These are phyloP conservation scores for Macrophya alboannulata DNA, from an alignment of 2,888 invertebrate species.

Conservation along the genomic window DNA sequence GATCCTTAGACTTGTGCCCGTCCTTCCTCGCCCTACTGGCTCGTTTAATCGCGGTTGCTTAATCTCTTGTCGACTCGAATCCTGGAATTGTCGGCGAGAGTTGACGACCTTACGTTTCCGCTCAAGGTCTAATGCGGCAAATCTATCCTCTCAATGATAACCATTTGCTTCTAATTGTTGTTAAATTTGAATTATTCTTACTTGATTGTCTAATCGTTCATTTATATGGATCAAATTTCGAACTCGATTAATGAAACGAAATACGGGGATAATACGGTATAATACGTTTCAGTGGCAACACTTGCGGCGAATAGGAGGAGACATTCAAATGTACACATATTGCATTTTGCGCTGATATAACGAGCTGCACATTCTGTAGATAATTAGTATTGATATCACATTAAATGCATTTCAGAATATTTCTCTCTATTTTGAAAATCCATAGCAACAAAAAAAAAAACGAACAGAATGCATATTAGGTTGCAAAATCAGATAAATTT, in stretches of 20 bases:
- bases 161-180: conserved; percentile 30
- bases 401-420: not conserved
- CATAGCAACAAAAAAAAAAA: not conserved
- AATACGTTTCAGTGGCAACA: not conserved
- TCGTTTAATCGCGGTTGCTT: conserved; percentile 55
- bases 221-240: not conserved
- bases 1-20: conserved; percentile 48
- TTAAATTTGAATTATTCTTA: not conserved
- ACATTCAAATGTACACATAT: not conserved
- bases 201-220: not conserved
- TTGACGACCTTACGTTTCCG: conserved; percentile 39
- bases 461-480: not conserved
- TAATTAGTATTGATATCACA: conserved; percentile 19
- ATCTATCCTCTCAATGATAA: conserved; percentile 30
- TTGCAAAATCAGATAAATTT: not conserved
- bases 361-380: conserved; percentile 4
- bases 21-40: conserved; percentile 43
- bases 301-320: not conserved
- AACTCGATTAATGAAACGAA: not conserved
- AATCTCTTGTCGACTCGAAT: conserved; percentile 51
- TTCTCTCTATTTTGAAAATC: not conserved
- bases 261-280: not conserved
- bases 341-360: not conserved
- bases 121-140: conserved; percentile 22
- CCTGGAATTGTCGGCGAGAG: conserved; percentile 50